Percentiles rank a stretch among this genome's conserved stretches.
These are phyloP conservation scores for Erynnis tages DNA, from an alignment of 2,888 invertebrate species.

Conservation along the genomic window DNA sequence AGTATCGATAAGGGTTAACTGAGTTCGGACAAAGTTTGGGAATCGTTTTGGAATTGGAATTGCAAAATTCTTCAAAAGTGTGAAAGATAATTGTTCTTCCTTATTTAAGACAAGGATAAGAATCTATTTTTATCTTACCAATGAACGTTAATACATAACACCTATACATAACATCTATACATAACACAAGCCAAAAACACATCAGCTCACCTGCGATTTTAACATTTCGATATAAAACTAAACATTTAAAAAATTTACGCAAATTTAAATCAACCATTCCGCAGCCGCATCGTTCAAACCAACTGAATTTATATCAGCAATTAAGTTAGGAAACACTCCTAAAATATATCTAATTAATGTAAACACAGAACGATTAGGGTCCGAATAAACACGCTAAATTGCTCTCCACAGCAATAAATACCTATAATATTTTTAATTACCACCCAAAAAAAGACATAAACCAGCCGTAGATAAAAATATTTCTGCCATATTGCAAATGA, in stretches of 20 bases:
- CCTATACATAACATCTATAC: no score
- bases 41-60: neutral
- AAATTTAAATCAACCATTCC: neutral
- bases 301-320: conserved; percentile 69
- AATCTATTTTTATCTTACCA: no score
- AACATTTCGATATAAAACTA: no score
- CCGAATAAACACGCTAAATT: conserved; percentile 73
- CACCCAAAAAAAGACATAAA: conserved; percentile 71
- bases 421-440: conserved; percentile 80
- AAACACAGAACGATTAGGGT: conserved; percentile 77
- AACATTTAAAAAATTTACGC: neutral
- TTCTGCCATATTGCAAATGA: conserved; percentile 71
- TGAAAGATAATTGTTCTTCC: no score
- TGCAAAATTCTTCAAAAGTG: neutral
- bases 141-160: no score
- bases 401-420: conserved; percentile 73
- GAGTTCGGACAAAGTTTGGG: neutral
- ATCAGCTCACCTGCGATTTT: no score
- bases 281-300: conserved; percentile 44
- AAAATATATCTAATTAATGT: conserved; percentile 80
- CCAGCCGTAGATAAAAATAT: conserved; percentile 67
- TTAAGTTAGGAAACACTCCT: conserved; percentile 70
- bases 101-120: no score
- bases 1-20: conserved; percentile 15
- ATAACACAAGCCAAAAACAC: no score